Conservation (phyloP, 2,888 invertebrate genomes). For the Cephus runcator region DNA sequence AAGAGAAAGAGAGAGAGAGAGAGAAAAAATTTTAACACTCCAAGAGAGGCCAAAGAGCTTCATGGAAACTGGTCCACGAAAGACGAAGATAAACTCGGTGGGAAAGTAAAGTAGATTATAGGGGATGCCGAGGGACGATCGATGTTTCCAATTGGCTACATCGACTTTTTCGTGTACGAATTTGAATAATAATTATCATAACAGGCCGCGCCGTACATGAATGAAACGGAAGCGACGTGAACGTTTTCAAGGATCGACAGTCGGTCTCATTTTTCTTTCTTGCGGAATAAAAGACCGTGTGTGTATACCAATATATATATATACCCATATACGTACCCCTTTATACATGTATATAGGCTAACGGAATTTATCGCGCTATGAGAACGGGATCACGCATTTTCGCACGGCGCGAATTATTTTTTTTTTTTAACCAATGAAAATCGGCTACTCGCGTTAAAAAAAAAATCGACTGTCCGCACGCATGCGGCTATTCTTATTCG, state of each 20-base stretch:
- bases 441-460: not conserved
- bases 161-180: not conserved
- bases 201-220: not conserved
- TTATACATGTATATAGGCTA: constrained; percentile 21
- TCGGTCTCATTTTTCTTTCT: not conserved
- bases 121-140: not conserved
- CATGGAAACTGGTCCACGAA: not conserved
- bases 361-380: constrained; percentile 40
- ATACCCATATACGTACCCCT: not conserved
- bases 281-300: not conserved
- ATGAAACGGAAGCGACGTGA: constrained; percentile 37
- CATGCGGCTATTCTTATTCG: not conserved
- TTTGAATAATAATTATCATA: not conserved
- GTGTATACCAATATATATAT: too few species aligned
- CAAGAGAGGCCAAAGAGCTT: not conserved
- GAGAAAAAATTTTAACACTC: not conserved
- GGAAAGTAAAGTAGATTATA: not conserved
- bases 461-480: not conserved
- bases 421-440: not conserved
- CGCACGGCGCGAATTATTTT: not conserved
- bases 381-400: constrained; percentile 26
- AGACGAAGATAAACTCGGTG: not conserved
- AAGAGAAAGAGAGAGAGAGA: constrained; percentile 17
- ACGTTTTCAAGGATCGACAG: not conserved
- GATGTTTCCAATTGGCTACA: not conserved